A percentile compares a stretch with the other conserved stretches of the same genome.
phyloP scores from a whole-genome alignment of 2,888 invertebrate genomes.

The Aproaerema taeniolella region DNA sequence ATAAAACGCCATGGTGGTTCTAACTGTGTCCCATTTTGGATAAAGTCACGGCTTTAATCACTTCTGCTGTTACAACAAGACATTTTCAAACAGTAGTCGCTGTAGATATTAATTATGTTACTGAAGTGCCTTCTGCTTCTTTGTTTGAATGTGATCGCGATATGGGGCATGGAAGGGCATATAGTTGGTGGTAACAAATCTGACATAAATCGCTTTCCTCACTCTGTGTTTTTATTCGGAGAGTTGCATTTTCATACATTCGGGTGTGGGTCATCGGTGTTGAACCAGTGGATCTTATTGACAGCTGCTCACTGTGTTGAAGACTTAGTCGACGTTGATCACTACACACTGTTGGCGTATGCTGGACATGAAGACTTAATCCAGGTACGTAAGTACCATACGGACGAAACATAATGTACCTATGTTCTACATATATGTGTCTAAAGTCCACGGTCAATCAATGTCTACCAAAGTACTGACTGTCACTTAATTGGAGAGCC shows the following conservation, averaged over 20 bases:
- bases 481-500: no score
- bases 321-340: no score
- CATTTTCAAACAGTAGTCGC: constrained; percentile 10
- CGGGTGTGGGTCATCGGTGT: background rate
- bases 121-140: no score
- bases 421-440: no score
- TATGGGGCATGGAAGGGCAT: background rate
- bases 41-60: background rate
- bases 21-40: no score
- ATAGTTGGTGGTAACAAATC: background rate
- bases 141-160: no score
- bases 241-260: background rate
- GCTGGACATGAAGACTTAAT: constrained; percentile 1
- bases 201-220: background rate
- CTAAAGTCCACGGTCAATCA: no score
- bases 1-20: no score
- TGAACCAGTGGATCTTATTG: background rate
- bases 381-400: background rate
- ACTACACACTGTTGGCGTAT: background rate
- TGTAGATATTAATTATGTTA: no score
- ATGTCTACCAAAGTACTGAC: no score
- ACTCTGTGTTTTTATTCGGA: no score
- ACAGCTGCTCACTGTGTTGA: constrained; percentile 5
- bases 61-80: background rate
- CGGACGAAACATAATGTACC: no score